A percentile compares a stretch with the other conserved stretches of the same genome.
phyloP scores from a whole-genome alignment of 1,140 invertebrate genomes.

The Drosophila micromelanica region DNA sequence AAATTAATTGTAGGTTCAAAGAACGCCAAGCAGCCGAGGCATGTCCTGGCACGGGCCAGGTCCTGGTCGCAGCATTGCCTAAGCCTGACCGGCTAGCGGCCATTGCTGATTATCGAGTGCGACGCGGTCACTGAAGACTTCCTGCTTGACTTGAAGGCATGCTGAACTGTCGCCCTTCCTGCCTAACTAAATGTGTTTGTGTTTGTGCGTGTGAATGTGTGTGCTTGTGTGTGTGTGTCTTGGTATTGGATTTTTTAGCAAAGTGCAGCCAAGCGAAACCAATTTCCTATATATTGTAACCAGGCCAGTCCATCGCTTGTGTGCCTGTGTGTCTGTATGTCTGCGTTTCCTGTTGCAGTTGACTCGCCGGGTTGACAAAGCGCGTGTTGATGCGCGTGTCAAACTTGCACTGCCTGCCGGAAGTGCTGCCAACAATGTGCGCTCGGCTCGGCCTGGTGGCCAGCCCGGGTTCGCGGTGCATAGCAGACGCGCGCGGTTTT shows the following conservation, averaged over 20 bases:
- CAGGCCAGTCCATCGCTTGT: slow-evolving; percentile 35
- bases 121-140: slow-evolving; percentile 81
- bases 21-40: slow-evolving; percentile 46
- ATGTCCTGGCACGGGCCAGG: slow-evolving; percentile 5
- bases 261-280: slow-evolving; percentile 79
- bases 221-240: slow-evolving; percentile 17
- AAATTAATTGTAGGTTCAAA: slow-evolving; percentile 82
- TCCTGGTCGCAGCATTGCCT: slow-evolving; percentile 12
- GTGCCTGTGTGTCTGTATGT: slow-evolving; percentile 13
- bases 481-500: slow-evolving; percentile 28
- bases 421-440: slow-evolving; percentile 61
- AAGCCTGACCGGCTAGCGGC: slow-evolving; percentile 28
- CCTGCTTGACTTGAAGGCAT: slow-evolving; percentile 59
- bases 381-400: slow-evolving; percentile 82
- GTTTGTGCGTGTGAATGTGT: background rate
- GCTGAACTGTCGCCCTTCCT: background rate
- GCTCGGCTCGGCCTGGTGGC: background rate
- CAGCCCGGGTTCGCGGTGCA: slow-evolving; percentile 13
- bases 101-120: slow-evolving; percentile 79
- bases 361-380: slow-evolving; percentile 63
- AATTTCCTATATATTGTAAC: slow-evolving; percentile 74
- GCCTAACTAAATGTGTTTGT: background rate
- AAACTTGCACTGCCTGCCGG: slow-evolving; percentile 78
- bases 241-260: slow-evolving; percentile 72
- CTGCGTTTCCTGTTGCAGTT: slow-evolving; percentile 68